Conservation (phyloP, 2,113 vertebrate genomes). For the Forbesichthys papilliferus region DNA sequence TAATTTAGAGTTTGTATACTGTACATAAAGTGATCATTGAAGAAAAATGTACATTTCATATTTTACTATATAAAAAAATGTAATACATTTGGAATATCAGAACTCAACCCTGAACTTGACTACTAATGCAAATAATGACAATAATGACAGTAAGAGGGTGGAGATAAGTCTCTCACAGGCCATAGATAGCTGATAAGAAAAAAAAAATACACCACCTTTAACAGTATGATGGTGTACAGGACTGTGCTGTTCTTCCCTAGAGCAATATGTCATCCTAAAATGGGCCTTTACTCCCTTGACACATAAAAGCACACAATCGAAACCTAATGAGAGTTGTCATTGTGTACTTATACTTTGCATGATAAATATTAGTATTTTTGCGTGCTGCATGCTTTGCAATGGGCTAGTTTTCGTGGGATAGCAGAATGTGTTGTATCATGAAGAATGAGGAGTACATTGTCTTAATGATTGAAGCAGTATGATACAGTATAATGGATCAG, state of each 20-base stretch:
- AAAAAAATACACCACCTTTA: too few species aligned
- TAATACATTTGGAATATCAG: too few species aligned
- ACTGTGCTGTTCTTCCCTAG: not conserved
- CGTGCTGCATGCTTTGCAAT: slow-evolving; percentile 1
- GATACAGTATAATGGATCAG: slow-evolving; percentile 40
- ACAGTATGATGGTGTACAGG: not conserved
- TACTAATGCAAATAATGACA: too few species aligned
- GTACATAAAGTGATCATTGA: too few species aligned
- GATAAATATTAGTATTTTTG: not conserved
- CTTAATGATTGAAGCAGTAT: slow-evolving; percentile 31
- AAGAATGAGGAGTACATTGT: slow-evolving; percentile 18
- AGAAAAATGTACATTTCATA: too few species aligned
- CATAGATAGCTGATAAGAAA: too few species aligned
- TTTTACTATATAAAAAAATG: too few species aligned
- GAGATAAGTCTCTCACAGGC: too few species aligned
- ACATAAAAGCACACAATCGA: not conserved
- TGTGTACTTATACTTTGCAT: not conserved
- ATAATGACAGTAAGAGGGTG: too few species aligned
- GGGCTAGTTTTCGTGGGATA: not conserved
- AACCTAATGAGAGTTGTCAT: not conserved
- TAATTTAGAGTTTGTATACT: too few species aligned
- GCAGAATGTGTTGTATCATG: not conserved
- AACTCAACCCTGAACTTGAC: too few species aligned
- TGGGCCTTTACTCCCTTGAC: not conserved
- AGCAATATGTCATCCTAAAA: not conserved